Base-by-base conservation (phyloP, 2,797 vertebrate species). In the Chloroceryle amazona region DNA sequence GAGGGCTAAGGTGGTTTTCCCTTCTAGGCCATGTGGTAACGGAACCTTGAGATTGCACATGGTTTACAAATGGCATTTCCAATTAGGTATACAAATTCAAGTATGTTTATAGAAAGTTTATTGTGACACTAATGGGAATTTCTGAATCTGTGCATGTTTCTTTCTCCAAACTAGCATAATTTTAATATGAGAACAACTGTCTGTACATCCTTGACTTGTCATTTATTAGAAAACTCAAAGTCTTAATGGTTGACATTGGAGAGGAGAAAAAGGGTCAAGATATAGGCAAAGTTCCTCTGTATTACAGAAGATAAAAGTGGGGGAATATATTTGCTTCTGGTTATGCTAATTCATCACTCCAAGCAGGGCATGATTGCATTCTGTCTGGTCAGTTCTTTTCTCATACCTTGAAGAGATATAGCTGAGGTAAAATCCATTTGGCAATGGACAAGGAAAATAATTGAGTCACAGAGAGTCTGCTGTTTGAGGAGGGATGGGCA, bases 391-490 rank as follows among this genome's bases (percentile, higher is more conserved):
- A 70, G 60, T 73, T 81, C 33, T 92, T 75, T 66, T 85, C 67
- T 86, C 3, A 0, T 95, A n/a, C 86, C 89, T 96, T 82, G 55
- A 81, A 93, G 86, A 93, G 89, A 78, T 87, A 78, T 0, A 92
- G 47, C 60, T 44, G 39, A 93, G 90, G 75, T 79, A 88, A 95
- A 92, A 72, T 81, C 60, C 74, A 85, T 58, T 89, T 92, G 79
- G 71, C 91, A 89, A 87, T 89, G 79, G 83, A 73, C 93, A 85
- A 54, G 67, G 65, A 61, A 95, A 95, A 79, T 91, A 90, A 94
- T 83, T 93, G 93, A 92, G 82, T 87, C 86, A 85, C 51, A 46
- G 60, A 66, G 76, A 74, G 18, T 82, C 65, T 90, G 85, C 67
- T 95, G 60, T 95, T 93, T 94, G 89, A 92, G 78, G 44, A 93